Conservation (phyloP, 2,113 vertebrate genomes). For the Chiloscyllium plagiosum region DNA sequence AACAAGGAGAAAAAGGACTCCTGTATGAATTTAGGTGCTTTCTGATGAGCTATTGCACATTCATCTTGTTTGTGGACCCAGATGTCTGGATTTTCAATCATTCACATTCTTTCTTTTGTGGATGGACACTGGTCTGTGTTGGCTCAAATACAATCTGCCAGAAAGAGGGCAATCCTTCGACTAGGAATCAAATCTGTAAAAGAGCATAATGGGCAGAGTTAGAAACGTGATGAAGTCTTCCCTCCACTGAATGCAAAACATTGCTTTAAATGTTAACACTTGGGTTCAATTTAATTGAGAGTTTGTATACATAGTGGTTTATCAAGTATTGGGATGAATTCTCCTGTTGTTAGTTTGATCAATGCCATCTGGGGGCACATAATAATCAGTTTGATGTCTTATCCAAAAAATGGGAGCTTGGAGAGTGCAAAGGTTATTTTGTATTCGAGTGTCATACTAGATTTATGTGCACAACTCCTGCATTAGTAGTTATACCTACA, state of each 20-base stretch:
- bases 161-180: background rate
- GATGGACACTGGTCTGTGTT: background rate
- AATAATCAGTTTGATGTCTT: too few species aligned
- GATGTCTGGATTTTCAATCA: background rate
- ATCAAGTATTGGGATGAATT: too few species aligned
- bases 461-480: too few species aligned
- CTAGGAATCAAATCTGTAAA: slow-evolving; percentile 13
- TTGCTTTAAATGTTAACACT: background rate
- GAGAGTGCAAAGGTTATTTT: too few species aligned
- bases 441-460: too few species aligned
- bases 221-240: background rate
- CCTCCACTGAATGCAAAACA: background rate
- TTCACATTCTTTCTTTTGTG: background rate
- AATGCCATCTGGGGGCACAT: too few species aligned
- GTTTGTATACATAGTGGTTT: background rate
- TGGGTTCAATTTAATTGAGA: background rate
- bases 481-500: too few species aligned
- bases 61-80: background rate
- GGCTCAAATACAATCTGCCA: background rate
- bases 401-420: too few species aligned
- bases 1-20: background rate
- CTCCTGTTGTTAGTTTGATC: too few species aligned
- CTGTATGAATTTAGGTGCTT: background rate
- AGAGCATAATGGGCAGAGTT: background rate
- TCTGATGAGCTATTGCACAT: background rate